Conservation (phyloP, 2,797 vertebrate species). For the Xenopus petersii region DNA sequence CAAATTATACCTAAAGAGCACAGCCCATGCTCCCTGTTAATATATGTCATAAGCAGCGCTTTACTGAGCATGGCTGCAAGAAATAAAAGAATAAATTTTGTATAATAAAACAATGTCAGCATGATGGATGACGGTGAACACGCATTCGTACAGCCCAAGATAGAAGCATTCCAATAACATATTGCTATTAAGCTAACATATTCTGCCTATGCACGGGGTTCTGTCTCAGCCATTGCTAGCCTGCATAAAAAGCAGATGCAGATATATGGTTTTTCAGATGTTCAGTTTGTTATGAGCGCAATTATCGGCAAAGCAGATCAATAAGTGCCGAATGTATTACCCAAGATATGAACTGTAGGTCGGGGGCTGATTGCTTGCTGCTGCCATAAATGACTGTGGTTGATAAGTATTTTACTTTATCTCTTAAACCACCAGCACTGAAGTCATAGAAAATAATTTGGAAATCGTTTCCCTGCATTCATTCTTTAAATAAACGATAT, state of each 20-base stretch:
- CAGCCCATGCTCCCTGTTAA: conserved; percentile 37
- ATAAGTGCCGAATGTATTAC: conserved; percentile 44
- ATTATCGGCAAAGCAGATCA: conserved; percentile 48
- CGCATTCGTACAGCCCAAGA: conserved; percentile 34
- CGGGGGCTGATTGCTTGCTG: conserved; percentile 41
- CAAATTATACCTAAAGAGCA: conserved; percentile 46
- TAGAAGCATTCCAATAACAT: conserved; percentile 47
- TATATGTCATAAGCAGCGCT: conserved; percentile 46
- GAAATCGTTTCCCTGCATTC: conserved; percentile 8
- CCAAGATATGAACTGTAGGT: conserved; percentile 37
- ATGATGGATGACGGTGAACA: conserved; percentile 39
- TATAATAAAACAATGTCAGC: conserved; percentile 48
- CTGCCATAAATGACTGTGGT: conserved; percentile 11
- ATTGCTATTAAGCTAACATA: conserved; percentile 46
- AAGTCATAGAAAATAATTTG: conserved; percentile 2
- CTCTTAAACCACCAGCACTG: conserved; percentile 15
- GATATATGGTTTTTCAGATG: conserved; percentile 46
- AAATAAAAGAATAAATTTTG: conserved; percentile 48
- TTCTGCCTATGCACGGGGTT: conserved; percentile 43
- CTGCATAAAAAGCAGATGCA: conserved; percentile 40
- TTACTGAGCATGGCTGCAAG: conserved; percentile 34
- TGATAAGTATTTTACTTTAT: conserved; percentile 43
- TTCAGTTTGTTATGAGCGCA: conserved; percentile 47
- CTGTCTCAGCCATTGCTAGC: conserved; percentile 35
- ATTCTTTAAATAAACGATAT: too few relatives aligned